These are phyloP conservation scores for Laticauda colubrina DNA, from an alignment of 2,113 vertebrate species.

Conservation along the genomic window DNA sequence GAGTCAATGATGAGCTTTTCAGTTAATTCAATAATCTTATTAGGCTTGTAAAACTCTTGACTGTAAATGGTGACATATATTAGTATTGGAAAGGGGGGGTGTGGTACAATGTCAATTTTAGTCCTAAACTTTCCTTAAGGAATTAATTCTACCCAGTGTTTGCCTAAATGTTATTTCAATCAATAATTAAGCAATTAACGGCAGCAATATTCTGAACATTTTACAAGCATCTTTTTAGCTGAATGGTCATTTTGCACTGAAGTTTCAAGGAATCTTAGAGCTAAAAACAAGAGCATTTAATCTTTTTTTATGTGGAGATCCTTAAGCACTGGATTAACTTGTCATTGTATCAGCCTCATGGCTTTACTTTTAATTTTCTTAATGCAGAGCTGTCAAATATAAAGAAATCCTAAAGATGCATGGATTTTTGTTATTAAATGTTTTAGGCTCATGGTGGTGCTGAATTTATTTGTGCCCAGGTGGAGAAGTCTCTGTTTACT, in stretches of 20 bases:
- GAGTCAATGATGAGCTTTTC: neutral
- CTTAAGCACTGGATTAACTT: conserved; percentile 31
- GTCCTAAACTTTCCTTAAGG: conserved; percentile 32
- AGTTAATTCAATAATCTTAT: neutral
- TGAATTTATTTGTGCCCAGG: neutral
- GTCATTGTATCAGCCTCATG: conserved; percentile 26
- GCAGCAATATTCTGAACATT: conserved; percentile 21
- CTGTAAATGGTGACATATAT: conserved; percentile 28
- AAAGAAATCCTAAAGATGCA: neutral
- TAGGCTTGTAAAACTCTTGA: conserved; percentile 24
- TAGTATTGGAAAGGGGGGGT: neutral
- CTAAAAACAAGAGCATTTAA: neutral
- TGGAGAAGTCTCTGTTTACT: neutral
- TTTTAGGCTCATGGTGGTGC: neutral
- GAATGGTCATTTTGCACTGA: conserved; percentile 13
- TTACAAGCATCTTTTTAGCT: conserved; percentile 36
- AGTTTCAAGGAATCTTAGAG: conserved; percentile 21
- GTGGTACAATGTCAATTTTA: conserved; percentile 1
- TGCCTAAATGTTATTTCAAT: conserved; percentile 59
- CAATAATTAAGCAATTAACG: conserved; percentile 60
- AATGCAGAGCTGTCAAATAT: neutral
- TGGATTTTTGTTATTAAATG: neutral
- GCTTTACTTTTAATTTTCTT: conserved; percentile 2
- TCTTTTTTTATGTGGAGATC: conserved; percentile 17
- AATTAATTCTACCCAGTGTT: conserved; percentile 34